Evolutionary conservation across 2,888 invertebrate genomes (phyloP).

Genomic region (Napeogenes sylphis): DNA sequence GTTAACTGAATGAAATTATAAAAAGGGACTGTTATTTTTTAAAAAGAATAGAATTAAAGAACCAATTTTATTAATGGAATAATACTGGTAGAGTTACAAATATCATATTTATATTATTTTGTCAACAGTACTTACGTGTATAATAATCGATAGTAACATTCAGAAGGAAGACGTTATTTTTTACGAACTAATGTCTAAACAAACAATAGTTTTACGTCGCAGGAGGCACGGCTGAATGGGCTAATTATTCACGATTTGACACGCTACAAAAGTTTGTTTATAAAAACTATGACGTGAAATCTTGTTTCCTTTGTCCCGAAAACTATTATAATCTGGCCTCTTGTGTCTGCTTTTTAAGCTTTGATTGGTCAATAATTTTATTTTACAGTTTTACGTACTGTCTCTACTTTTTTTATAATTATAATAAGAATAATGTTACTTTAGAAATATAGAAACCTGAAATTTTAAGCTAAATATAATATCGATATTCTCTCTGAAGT

Average conservation of each 20-base stretch:
- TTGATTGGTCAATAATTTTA: conserved; percentile 16
- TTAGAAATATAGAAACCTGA: too few relatives aligned
- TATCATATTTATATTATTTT: too few relatives aligned
- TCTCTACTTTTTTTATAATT: too few relatives aligned
- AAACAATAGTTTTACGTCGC: conserved; percentile 63
- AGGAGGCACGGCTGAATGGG: conserved; percentile 66
- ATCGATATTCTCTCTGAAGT: too few relatives aligned
- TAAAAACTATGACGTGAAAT: conserved; percentile 75
- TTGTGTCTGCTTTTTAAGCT: conserved; percentile 33
- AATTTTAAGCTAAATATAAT: too few relatives aligned
- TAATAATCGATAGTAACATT: neutral
- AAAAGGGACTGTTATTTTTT: too few relatives aligned
- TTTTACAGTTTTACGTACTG: neutral
- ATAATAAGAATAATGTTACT: too few relatives aligned
- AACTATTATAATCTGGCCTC: conserved; percentile 52
- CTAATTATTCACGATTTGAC: conserved; percentile 76
- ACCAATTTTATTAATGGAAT: too few relatives aligned
- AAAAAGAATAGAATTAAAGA: too few relatives aligned
- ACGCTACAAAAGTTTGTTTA: conserved; percentile 59
- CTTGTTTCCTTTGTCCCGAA: conserved; percentile 70
- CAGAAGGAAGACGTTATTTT: conserved; percentile 57
- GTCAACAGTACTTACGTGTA: too few relatives aligned
- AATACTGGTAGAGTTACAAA: too few relatives aligned
- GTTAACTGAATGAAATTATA: too few relatives aligned
- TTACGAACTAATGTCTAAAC: conserved; percentile 47